A percentile compares a stretch with the other conserved stretches of the same genome.
phyloP scores from a whole-genome alignment of 2,888 invertebrate genomes.

The Stenoptilia bipunctidactyla region DNA sequence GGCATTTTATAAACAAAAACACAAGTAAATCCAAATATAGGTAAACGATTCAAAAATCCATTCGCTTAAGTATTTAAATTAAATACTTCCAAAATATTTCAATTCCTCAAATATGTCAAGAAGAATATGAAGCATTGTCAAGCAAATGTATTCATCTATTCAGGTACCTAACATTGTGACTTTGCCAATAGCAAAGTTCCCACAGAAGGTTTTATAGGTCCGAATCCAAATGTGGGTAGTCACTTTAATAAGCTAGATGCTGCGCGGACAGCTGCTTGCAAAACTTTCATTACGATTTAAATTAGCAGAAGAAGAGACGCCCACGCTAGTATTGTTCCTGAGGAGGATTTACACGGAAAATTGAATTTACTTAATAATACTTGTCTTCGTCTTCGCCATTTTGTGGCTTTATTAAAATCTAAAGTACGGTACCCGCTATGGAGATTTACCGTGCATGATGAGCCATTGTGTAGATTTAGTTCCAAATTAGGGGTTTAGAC shows the following conservation, averaged over 20 bases:
- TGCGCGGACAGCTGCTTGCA: not conserved
- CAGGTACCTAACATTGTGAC: not conserved
- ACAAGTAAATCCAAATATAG: too few species aligned
- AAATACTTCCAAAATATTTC: too few species aligned
- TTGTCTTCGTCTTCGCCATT: not conserved
- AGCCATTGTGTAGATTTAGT: too few species aligned
- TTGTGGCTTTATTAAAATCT: not conserved
- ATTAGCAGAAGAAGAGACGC: not conserved
- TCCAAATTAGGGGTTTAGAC: too few species aligned
- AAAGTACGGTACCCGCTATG: not conserved
- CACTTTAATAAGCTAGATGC: not conserved
- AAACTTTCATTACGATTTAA: not conserved
- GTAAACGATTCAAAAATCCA: too few species aligned
- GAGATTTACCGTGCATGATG: not conserved
- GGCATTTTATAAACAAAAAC: too few species aligned
- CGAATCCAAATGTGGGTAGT: not conserved
- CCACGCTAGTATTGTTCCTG: not conserved
- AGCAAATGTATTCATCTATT: too few species aligned
- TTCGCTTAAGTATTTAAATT: too few species aligned
- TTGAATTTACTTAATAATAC: constrained; percentile 1
- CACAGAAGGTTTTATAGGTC: not conserved
- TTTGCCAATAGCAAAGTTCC: not conserved
- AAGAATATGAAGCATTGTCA: too few species aligned
- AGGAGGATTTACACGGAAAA: not conserved
- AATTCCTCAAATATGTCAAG: too few species aligned